phyloP scores from a whole-genome alignment of 2,113 vertebrate species.

The Callipepla californica region DNA sequence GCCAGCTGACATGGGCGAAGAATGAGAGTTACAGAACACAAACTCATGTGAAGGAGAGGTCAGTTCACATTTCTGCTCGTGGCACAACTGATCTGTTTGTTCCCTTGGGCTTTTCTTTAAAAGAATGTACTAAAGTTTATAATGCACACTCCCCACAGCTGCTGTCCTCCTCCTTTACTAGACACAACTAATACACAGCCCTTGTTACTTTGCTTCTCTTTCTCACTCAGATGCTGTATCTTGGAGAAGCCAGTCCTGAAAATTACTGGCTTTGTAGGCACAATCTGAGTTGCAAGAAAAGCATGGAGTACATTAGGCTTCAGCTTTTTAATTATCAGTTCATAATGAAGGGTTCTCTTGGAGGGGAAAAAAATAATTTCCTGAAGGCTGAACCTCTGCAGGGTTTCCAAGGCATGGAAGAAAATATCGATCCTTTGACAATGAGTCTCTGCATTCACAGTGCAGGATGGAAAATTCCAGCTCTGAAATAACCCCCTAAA shows the following conservation, averaged over 20 bases:
- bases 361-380: constrained; percentile 65
- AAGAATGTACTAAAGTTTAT: neutral
- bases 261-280: neutral
- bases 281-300: constrained; percentile 47
- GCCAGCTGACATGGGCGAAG: neutral
- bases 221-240: neutral
- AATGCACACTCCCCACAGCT: neutral
- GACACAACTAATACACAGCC: constrained; percentile 20
- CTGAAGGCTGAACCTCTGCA: constrained; percentile 62
- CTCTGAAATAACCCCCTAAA: constrained; percentile 19
- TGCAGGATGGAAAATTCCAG: constrained; percentile 69
- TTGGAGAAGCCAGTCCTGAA: neutral
- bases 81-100: neutral
- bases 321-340: constrained; percentile 73
- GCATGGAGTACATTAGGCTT: constrained; percentile 3
- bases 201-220: constrained; percentile 28
- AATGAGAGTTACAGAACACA: neutral
- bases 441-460: constrained; percentile 25
- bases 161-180: constrained; percentile 15
- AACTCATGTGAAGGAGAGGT: neutral
- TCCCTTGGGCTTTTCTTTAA: neutral
- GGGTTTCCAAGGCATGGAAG: constrained; percentile 64
- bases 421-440: constrained; percentile 54
- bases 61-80: neutral
- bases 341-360: constrained; percentile 67